These are phyloP conservation scores for Blastobasis lacticolella DNA, from an alignment of 2,888 invertebrate species.

Conservation along the genomic window DNA sequence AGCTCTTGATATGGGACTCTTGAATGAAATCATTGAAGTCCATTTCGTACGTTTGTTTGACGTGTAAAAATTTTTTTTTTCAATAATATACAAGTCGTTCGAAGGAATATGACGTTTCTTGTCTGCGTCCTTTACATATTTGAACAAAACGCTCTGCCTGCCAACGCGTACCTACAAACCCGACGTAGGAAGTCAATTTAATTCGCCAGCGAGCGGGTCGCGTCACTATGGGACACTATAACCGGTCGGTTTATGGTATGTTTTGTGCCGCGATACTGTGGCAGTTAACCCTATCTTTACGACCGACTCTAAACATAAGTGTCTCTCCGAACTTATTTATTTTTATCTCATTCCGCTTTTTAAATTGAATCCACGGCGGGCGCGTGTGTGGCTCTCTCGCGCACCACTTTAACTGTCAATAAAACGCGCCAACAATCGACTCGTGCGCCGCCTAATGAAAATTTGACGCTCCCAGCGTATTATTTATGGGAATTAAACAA, in stretches of 20 bases:
- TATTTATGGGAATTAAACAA: slow-evolving; percentile 47
- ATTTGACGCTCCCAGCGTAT: slow-evolving; percentile 58
- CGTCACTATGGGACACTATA: slow-evolving; percentile 52
- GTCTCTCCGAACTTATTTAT: slow-evolving; percentile 71
- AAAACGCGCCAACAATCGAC: slow-evolving; percentile 50
- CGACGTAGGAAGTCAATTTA: too few species aligned
- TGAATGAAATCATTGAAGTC: too few species aligned
- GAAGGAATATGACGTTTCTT: too few species aligned
- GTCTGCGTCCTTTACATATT: too few species aligned
- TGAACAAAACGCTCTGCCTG: too few species aligned
- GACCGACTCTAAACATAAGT: slow-evolving; percentile 71
- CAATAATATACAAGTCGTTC: too few species aligned
- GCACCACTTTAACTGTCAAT: slow-evolving; percentile 66
- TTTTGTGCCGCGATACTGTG: slow-evolving; percentile 66
- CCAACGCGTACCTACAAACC: too few species aligned
- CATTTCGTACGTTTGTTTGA: too few species aligned
- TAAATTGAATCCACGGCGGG: slow-evolving; percentile 69
- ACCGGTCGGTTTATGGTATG: slow-evolving; percentile 70
- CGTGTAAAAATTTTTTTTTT: too few species aligned
- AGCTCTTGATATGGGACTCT: too few species aligned
- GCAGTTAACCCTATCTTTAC: slow-evolving; percentile 74
- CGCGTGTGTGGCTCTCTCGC: slow-evolving; percentile 64
- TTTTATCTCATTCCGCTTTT: slow-evolving; percentile 72
- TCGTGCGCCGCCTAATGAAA: slow-evolving; percentile 61
- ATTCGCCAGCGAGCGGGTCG: slow-evolving; percentile 24